phyloP scores from a whole-genome alignment of 92 coral and sea anemone species.

The Nematostella vectensis region DNA sequence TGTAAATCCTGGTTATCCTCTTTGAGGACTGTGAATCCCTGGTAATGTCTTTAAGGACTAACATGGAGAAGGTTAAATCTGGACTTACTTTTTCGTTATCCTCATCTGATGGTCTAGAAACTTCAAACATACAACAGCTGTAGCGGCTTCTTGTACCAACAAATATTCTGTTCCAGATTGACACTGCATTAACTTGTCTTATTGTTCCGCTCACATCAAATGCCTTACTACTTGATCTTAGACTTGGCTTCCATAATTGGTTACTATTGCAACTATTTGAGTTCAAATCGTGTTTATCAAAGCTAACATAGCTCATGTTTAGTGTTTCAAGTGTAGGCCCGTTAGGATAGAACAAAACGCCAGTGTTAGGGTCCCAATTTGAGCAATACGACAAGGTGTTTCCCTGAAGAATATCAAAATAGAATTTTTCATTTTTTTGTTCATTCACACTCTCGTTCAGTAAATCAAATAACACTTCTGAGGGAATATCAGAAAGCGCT shows the following conservation, averaged over 20 bases:
- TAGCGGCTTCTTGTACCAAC: conserved; percentile 59
- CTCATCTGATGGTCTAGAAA: neutral
- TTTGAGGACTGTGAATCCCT: too few relatives aligned
- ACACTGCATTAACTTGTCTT: conserved; percentile 43
- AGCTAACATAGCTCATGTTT: conserved; percentile 24
- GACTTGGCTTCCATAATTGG: conserved; percentile 6
- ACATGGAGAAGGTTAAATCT: too few relatives aligned
- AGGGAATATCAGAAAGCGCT: conserved; percentile 51
- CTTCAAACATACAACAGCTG: conserved; percentile 50
- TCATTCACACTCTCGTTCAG: conserved; percentile 46
- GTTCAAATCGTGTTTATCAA: neutral
- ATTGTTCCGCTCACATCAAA: conserved; percentile 46
- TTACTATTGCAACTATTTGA: neutral
- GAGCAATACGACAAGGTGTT: conserved; percentile 46
- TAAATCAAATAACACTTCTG: conserved; percentile 29
- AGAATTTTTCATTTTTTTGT: conserved; percentile 15
- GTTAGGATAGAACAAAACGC: conserved; percentile 53
- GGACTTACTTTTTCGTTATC: conserved; percentile 10
- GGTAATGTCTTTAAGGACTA: too few relatives aligned
- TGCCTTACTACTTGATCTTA: conserved; percentile 2
- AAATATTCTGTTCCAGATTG: conserved; percentile 6
- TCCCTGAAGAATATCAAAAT: conserved; percentile 62
- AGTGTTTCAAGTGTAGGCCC: conserved; percentile 49
- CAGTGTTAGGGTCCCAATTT: neutral
- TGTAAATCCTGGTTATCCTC: too few relatives aligned